phyloP scores from a whole-genome alignment of 2,113 vertebrate species.

The Todiramphus saurophagus region DNA sequence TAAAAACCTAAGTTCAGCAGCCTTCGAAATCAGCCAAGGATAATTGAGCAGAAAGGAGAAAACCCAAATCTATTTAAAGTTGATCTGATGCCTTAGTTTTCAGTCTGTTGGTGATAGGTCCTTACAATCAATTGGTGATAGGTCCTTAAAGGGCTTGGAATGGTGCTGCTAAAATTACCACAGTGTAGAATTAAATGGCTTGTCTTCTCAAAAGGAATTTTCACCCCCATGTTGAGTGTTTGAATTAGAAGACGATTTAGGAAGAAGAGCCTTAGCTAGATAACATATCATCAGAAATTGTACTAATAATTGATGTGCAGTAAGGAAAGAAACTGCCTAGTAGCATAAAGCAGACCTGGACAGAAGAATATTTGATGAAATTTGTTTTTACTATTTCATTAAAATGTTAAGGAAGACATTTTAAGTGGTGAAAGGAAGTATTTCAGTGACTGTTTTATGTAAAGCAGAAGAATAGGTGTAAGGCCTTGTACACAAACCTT shows the following conservation, averaged over 20 bases:
- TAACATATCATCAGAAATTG: fast-evolving
- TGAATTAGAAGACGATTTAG: not conserved
- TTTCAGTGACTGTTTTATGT: not conserved
- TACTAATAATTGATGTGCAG: not conserved
- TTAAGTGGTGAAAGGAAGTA: not conserved
- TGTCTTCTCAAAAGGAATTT: not conserved
- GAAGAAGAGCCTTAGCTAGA: not conserved
- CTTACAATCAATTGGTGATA: not conserved
- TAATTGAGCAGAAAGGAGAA: not conserved
- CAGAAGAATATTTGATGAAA: not conserved
- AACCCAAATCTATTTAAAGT: not conserved
- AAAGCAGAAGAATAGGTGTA: not conserved
- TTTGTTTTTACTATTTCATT: not conserved
- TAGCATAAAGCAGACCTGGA: not conserved
- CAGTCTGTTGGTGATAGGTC: not conserved
- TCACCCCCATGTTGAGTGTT: not conserved
- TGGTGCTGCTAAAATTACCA: not conserved
- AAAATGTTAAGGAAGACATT: not conserved
- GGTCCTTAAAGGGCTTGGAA: not conserved
- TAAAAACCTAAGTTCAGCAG: not conserved
- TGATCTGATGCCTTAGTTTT: not conserved
- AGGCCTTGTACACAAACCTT: not conserved
- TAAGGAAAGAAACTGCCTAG: not conserved
- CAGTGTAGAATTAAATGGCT: not conserved
- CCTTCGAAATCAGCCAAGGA: not conserved